Conservation (phyloP, 2,113 vertebrate genomes). For the Sapayoa aenigma region DNA sequence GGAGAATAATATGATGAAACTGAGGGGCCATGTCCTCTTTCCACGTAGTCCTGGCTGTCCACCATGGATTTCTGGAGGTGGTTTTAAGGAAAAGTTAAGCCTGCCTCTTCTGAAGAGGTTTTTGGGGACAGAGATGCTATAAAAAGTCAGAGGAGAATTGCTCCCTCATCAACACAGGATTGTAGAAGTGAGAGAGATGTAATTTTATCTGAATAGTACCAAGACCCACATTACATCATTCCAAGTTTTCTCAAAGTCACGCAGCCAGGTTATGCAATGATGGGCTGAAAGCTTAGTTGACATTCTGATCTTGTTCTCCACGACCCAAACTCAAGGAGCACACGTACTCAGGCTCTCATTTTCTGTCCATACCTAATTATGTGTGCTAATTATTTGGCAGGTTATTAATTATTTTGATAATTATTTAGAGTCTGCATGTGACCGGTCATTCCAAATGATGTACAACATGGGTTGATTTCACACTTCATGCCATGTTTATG, state of each 20-base stretch:
- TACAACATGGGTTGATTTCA: conserved; percentile 69
- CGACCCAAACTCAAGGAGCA: neutral
- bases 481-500: conserved; percentile 43
- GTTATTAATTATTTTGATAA: conserved; percentile 58
- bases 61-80: neutral
- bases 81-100: neutral
- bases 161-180: neutral
- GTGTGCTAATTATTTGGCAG: conserved; percentile 13
- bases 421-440: conserved; percentile 46
- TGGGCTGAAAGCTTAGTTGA: neutral
- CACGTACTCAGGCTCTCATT: neutral
- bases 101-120: neutral
- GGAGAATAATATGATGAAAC: neutral
- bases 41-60: neutral
- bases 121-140: neutral
- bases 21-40: neutral
- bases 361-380: neutral
- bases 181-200: neutral
- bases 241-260: neutral
- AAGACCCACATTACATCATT: neutral
- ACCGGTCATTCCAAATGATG: conserved; percentile 31
- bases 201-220: neutral
- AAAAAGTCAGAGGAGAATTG: neutral
- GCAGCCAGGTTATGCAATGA: neutral
- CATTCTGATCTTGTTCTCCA: neutral